These are phyloP conservation scores for Miichthys miiuy DNA, from an alignment of 2,797 vertebrate genomes.

Conservation along the genomic window DNA sequence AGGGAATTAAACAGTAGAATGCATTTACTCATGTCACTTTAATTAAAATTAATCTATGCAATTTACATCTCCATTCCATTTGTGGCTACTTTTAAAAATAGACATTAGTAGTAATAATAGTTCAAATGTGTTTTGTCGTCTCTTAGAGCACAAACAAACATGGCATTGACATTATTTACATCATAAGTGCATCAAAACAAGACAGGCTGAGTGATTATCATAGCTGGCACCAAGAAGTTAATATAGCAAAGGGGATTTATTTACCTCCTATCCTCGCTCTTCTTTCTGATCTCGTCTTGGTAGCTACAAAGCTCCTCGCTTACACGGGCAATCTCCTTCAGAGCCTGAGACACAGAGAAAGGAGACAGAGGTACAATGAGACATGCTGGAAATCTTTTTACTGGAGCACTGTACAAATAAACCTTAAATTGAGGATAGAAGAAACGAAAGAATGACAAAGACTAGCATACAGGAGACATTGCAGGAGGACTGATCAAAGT, in stretches of 20 bases:
- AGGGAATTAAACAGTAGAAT: conserved; percentile 26
- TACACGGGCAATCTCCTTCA: conserved; percentile 96
- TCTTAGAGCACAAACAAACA: conserved; percentile 7
- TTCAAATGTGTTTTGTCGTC: background rate
- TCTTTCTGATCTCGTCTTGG: conserved; percentile 94
- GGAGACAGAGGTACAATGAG: conserved; percentile 33
- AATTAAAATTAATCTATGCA: background rate
- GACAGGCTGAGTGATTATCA: conserved; percentile 9
- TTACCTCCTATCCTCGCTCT: conserved; percentile 90
- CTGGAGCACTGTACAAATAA: background rate
- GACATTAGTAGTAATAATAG: too few relatives aligned
- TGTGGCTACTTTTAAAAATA: too few relatives aligned
- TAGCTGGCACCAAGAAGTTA: conserved; percentile 2
- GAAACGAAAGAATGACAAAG: background rate
- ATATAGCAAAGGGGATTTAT: conserved; percentile 27
- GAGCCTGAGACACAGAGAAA: conserved; percentile 86
- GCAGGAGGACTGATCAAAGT: background rate
- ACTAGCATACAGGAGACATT: background rate
- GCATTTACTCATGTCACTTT: background rate
- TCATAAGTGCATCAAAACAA: background rate
- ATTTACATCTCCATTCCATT: background rate
- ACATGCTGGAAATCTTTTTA: conserved; percentile 19
- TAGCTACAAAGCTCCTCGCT: conserved; percentile 98
- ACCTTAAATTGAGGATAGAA: conserved; percentile 15
- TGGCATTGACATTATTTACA: background rate